Evolutionary conservation across 2,888 invertebrate genomes (phyloP), one percentile per base, ranked within the genome.

Genomic region (Eupithecia insigniata): DNA sequence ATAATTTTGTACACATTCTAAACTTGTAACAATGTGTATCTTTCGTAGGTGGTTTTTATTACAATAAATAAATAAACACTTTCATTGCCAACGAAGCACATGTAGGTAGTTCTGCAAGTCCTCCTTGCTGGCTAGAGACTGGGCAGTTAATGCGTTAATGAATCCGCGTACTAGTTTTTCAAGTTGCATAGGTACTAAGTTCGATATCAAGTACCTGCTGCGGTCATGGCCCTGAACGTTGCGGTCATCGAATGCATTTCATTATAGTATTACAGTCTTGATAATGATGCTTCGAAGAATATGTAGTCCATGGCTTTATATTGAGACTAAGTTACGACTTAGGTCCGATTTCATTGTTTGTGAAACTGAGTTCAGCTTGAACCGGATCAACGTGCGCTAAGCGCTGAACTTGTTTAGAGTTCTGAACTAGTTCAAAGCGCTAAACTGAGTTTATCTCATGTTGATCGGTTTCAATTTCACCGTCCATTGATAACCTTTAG

Each of bases 221-320:
- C 32, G 61, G 30, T 58, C 43, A 69, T 60, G 62, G 55, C 69
- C 73, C 39, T 70, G 72, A 66, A 26, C 67, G 64, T n/a, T 73
- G 73, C 67, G 69, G 64, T 71, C 43, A 8, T 14, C 61, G 51
- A 55, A 26, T 64, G 64, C 64, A 64, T 34, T 22, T 51, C 62
- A 34, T 32, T 34, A 36, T 36, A 30, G 18, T 18, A 32, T 4
- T 30, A 28, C 28, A 28, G 43, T 22, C 51, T 43, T 51, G 46
- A 16, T 51, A 66, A 46, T 28, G 66, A 66, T 28, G 26, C 58
- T 58, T 58, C 26, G 51, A 22, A 51, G 51, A 22, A 51, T 51
- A 51, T 51, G n/a, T 51, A 51, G 51, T 51, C 51, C 51, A 51
- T 22, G 51, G 51, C 51, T 51, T 22, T n/a, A 10, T 22, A 51